phyloP scores from a whole-genome alignment of 2,797 vertebrate genomes.

The Sebastes matsubarae region DNA sequence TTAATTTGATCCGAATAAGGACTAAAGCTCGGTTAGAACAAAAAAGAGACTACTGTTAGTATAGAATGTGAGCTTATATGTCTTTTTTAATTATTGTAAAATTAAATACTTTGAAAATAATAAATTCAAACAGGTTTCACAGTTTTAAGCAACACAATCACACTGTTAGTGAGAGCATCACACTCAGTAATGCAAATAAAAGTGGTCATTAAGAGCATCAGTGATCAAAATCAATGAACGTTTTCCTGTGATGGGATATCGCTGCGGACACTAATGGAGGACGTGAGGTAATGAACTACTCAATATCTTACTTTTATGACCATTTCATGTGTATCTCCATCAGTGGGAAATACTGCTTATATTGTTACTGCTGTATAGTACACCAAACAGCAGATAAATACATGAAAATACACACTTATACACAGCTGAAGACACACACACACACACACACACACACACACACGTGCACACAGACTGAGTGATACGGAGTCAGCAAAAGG shows the following conservation, averaged over 20 bases:
- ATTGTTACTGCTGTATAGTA: neutral
- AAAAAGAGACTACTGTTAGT: no score
- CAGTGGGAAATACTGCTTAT: neutral
- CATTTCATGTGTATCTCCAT: neutral
- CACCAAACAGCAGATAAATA: no score
- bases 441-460: neutral
- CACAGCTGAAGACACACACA: neutral
- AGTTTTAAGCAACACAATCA: neutral
- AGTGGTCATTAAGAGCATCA: neutral
- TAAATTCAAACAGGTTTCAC: neutral
- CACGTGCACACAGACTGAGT: neutral
- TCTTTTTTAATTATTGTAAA: neutral
- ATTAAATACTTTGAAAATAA: neutral
- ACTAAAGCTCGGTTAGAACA: no score
- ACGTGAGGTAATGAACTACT: neutral
- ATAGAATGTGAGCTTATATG: neutral
- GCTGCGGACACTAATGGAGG: neutral
- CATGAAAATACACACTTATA: neutral
- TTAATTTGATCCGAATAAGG: neutral
- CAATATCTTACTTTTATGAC: neutral
- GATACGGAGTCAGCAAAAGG: constrained; percentile 17
- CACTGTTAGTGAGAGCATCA: neutral
- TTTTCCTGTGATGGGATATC: neutral
- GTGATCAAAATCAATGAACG: neutral
- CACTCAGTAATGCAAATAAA: neutral